phyloP scores from a whole-genome alignment of 1,140 invertebrate genomes.

The Drosophila kepulauana region DNA sequence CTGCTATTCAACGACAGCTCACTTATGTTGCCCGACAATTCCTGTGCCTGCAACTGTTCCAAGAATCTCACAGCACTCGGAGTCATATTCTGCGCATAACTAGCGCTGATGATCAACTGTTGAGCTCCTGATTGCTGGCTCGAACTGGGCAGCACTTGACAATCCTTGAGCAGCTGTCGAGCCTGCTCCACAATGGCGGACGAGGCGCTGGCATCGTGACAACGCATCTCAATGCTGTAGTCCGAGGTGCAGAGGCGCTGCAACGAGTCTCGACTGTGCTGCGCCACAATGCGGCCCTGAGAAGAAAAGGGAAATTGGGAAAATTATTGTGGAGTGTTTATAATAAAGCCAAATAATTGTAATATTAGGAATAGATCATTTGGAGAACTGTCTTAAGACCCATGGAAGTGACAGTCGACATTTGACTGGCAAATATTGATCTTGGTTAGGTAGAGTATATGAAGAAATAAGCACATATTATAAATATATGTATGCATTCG shows the following conservation, averaged over 20 bases:
- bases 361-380: too few species aligned
- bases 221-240: conserved; percentile 65
- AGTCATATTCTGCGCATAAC: conserved; percentile 58
- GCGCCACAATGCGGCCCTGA: conserved; percentile 80
- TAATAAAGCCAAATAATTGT: too few species aligned
- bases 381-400: too few species aligned
- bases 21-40: conserved; percentile 31
- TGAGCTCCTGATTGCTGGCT: conserved; percentile 13
- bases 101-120: conserved; percentile 50
- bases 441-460: too few species aligned
- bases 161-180: conserved; percentile 39
- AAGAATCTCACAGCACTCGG: conserved; percentile 54
- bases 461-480: too few species aligned
- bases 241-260: conserved; percentile 69
- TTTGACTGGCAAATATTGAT: too few species aligned
- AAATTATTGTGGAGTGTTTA: too few species aligned
- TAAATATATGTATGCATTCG: too few species aligned
- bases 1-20: conserved; percentile 64
- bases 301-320: background rate
- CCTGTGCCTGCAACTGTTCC: conserved; percentile 60
- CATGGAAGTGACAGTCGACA: too few species aligned
- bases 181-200: conserved; percentile 40
- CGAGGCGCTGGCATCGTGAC: conserved; percentile 47
- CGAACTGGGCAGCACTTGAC: conserved; percentile 33
- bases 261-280: conserved; percentile 76